Percentiles rank a stretch among this genome's conserved stretches.
These are phyloP conservation scores for Hydrotaea cyrtoneurina DNA, from an alignment of 2,888 invertebrate species.

Conservation along the genomic window DNA sequence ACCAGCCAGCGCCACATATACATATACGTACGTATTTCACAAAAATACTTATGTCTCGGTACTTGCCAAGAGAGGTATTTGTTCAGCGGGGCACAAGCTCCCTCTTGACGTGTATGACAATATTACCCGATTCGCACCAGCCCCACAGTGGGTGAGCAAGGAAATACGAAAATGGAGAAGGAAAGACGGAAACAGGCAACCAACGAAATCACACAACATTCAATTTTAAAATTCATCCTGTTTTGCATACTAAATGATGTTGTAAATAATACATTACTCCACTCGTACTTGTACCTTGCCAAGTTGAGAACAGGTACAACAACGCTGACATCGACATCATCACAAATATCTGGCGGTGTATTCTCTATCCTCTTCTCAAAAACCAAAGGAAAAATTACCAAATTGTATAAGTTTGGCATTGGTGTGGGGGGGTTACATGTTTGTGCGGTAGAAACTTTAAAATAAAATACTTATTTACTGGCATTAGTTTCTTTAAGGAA, in stretches of 20 bases:
- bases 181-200: background rate
- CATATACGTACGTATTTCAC: constrained; percentile 1
- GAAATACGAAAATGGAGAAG: background rate
- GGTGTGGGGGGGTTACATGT: background rate
- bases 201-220: constrained; percentile 53
- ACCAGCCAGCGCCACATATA: background rate
- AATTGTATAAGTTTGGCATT: constrained; percentile 12
- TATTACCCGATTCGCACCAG: background rate
- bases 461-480: constrained; percentile 22
- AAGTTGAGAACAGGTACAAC: background rate
- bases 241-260: constrained; percentile 64
- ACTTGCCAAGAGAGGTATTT: constrained; percentile 45
- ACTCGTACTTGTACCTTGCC: background rate
- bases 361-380: background rate
- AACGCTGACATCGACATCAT: background rate
- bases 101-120: constrained; percentile 25
- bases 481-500: background rate
- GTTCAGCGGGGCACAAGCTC: constrained; percentile 9
- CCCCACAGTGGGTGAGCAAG: background rate
- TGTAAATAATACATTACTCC: constrained; percentile 59
- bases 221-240: constrained; percentile 63
- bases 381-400: constrained; percentile 22
- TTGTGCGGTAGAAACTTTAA: background rate
- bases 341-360: background rate
- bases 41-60: constrained; percentile 10